phyloP scores from a whole-genome alignment of 2,113 vertebrate species.

The Microtus oregoni region DNA sequence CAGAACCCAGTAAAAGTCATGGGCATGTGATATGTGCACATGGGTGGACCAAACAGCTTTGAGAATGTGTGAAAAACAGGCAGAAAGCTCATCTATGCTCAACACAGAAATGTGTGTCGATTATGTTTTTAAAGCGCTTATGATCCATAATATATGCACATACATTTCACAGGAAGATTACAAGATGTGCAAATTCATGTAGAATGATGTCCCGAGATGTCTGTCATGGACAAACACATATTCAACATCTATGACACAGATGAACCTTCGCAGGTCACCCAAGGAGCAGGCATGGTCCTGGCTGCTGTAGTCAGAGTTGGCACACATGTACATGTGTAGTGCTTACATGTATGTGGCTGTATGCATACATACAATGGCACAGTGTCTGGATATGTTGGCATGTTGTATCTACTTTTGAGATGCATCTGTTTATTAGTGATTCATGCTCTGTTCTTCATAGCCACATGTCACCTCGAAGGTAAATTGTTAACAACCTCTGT shows the following conservation, averaged over 20 bases:
- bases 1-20: background rate
- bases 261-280: background rate
- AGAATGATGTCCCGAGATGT: background rate
- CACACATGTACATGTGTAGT: background rate
- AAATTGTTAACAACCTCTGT: background rate
- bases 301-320: background rate
- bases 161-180: background rate
- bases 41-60: background rate
- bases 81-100: background rate
- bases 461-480: background rate
- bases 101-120: background rate
- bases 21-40: rapidly evolving
- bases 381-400: no score
- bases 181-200: background rate
- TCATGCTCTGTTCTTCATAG: background rate
- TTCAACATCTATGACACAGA: background rate
- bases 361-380: rapidly evolving
- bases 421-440: background rate
- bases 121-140: background rate
- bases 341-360: background rate
- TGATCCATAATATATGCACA: no score
- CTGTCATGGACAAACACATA: background rate
- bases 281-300: background rate
- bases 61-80: background rate
- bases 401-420: background rate